Evolutionary conservation across 2,797 vertebrate species (phyloP), one percentile per base, ranked within the genome.

Genomic region (Pitangus sulphuratus): DNA sequence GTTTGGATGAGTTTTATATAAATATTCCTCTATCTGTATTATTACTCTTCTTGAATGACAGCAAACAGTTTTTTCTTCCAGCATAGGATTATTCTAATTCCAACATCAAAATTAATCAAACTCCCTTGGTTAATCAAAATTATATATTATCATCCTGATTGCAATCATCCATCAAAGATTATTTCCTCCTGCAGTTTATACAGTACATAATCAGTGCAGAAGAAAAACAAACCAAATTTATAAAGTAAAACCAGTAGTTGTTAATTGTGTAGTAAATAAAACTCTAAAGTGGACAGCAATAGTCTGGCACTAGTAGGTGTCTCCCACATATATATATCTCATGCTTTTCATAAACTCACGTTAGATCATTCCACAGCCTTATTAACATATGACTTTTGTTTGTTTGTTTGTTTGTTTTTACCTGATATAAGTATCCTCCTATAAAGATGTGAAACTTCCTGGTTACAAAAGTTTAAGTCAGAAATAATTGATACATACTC

Each of bases 61-160:
- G 94, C 90, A 96, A 97, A 97, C 66, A 95, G 30, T 15, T 83
- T 85, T 90, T 93, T 75, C 89, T 95, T 95, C 64, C 78, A 96
- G 62, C 22, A 17, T 60, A 83, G 25, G 90, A 95, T 97, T 97
- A 95, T 95, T 96, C 82, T 76, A 95, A 47, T 31, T 97, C 98
- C 96, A 97, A 96, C 92, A 90, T 76, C 69, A 90, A 97, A 97
- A 98, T 98, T 98, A 98, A 98, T 98, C 97, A 97, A 97, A 98
- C 94, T 97, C 65, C 65, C 84, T 95, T 98, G 97, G 98, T 98
- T 98, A 98, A 98, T 98, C 94, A 97, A 97, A 98, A 98, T 98
- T 97, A 97, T 93, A 97, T 96, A 97, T 96, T 98, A 98, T 96
- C 96, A 96, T 94, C 89, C 91, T 98, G 97, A 98, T 98, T 98